These are phyloP conservation scores for Hydrolagus colliei DNA, from an alignment of 2,797 vertebrate species.

Conservation along the genomic window DNA sequence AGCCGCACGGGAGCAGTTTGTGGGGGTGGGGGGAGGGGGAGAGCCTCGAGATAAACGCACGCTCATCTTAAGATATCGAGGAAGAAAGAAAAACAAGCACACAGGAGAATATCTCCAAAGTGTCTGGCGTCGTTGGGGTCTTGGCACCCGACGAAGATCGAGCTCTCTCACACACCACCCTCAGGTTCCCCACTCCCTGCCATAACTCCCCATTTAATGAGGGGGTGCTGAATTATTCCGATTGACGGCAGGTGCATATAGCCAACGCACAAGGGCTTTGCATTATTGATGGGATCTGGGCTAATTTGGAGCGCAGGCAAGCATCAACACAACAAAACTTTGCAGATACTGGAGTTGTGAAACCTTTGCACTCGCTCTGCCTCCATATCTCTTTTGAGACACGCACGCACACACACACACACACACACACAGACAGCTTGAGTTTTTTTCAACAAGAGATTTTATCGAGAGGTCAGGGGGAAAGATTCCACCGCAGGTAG, in stretches of 20 bases:
- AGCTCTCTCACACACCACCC: conserved; percentile 31
- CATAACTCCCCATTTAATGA: conserved; percentile 34
- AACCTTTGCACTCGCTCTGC: no score
- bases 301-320: conserved; percentile 5
- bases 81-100: not conserved
- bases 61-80: conserved; percentile 3
- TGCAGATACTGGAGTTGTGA: no score
- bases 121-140: not conserved
- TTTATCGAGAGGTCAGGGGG: no score
- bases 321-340: conserved; percentile 16
- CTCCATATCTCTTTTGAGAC: no score
- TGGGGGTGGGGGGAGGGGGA: no score
- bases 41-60: not conserved
- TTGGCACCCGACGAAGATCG: conserved; percentile 9
- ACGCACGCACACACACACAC: no score
- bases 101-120: conserved; percentile 6
- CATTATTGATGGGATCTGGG: conserved; percentile 7
- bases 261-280: not conserved
- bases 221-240: conserved; percentile 36
- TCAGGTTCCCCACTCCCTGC: not conserved
- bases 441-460: no score
- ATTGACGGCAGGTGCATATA: conserved; percentile 33
- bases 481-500: no score
- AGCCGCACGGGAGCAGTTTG: not conserved
- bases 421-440: no score